Conservation (phyloP, 1,140 invertebrate species). For the Agraylea sexmaculata region DNA sequence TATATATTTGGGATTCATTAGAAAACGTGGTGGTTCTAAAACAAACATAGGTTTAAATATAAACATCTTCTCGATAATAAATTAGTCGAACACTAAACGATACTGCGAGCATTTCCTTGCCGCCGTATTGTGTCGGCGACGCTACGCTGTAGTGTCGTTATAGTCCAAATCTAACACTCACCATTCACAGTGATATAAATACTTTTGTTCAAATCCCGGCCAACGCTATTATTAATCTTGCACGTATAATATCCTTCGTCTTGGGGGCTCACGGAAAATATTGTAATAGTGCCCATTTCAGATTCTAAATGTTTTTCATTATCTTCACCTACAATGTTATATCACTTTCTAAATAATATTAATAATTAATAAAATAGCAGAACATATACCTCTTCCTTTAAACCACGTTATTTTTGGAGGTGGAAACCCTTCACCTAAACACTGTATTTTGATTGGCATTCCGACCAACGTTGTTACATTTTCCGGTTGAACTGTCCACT, state of each 20-base stretch:
- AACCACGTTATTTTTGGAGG: constrained; percentile 66
- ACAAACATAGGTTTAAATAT: neutral
- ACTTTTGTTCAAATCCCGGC: constrained; percentile 62
- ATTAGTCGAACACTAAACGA: neutral
- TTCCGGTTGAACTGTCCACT: constrained; percentile 69
- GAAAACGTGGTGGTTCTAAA: constrained; percentile 68
- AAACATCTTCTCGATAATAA: neutral
- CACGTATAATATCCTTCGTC: constrained; percentile 80
- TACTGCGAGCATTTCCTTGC: neutral
- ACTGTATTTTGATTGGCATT: constrained; percentile 60
- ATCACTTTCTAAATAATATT: neutral
- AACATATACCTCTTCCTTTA: constrained; percentile 22
- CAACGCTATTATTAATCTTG: constrained; percentile 75
- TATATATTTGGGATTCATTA: constrained; percentile 54
- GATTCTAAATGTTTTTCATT: neutral
- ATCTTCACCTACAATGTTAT: neutral
- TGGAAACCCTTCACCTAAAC: constrained; percentile 69
- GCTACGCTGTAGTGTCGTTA: neutral
- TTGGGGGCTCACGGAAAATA: constrained; percentile 55
- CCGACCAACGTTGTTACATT: constrained; percentile 63
- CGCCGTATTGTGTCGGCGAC: neutral
- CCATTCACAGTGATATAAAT: constrained; percentile 70
- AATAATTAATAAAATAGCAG: neutral
- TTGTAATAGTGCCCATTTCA: constrained; percentile 57
- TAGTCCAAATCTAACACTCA: constrained; percentile 29